Conservation (phyloP, 2,888 invertebrate species). For the Nebria salina region DNA sequence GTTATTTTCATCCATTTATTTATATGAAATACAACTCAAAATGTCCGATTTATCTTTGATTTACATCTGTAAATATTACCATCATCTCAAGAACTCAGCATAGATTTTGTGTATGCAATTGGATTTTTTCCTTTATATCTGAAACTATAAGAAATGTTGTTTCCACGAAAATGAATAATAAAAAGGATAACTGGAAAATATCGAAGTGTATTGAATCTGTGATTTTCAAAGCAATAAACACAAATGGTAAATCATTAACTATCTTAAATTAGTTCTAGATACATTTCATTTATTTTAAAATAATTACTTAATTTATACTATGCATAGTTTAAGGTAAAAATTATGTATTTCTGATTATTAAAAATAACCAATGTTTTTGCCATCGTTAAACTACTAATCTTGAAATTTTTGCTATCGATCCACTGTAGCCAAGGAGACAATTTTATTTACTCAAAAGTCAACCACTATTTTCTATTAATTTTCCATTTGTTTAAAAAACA, state of each 20-base stretch:
- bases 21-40: neutral
- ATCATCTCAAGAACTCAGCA: neutral
- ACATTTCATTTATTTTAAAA: neutral
- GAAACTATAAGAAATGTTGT: no score
- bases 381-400: neutral
- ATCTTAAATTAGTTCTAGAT: neutral
- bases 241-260: neutral
- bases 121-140: no score
- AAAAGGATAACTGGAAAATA: conserved; percentile 3
- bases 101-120: no score
- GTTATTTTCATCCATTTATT: conserved; percentile 15
- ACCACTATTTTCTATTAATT: conserved; percentile 22
- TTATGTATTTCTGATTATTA: neutral
- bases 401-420: conserved; percentile 3
- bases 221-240: neutral
- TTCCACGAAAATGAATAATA: neutral
- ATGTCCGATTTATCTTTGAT: neutral
- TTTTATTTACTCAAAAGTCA: conserved; percentile 16
- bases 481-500: conserved; percentile 7
- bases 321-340: neutral
- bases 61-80: neutral
- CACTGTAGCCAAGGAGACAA: conserved; percentile 25
- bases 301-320: neutral
- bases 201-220: conserved; percentile 6
- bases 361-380: neutral